Percentiles rank a stretch among this genome's conserved stretches.
These are phyloP conservation scores for Rambutsinella grinnellia DNA, from an alignment of 2,888 invertebrate genomes.

Conservation along the genomic window DNA sequence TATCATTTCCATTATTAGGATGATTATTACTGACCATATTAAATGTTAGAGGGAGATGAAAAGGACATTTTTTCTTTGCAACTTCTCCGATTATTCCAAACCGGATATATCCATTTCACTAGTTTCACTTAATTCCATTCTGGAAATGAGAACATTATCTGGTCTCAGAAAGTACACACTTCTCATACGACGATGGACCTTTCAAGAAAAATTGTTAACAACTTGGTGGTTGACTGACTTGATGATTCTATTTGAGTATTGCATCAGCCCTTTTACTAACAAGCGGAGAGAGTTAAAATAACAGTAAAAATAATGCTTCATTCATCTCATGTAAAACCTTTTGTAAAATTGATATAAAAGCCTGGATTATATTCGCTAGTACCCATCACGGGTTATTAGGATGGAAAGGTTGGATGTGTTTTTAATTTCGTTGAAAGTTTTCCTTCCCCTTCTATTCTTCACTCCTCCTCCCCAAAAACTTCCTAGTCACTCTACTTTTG, in stretches of 20 bases:
- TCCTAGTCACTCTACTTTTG: background rate
- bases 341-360: background rate
- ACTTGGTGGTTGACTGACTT: background rate
- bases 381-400: conserved; percentile 1
- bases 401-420: conserved; percentile 1
- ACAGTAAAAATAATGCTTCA: background rate
- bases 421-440: conserved; percentile 34
- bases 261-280: too few relatives aligned
- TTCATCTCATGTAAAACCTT: background rate
- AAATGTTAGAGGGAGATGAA: too few relatives aligned
- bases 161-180: too few relatives aligned
- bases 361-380: background rate
- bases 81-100: too few relatives aligned
- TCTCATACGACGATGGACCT: too few relatives aligned
- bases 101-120: too few relatives aligned
- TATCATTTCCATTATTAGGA: background rate
- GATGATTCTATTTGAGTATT: background rate
- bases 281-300: background rate
- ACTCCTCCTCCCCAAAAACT: too few relatives aligned
- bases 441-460: conserved; percentile 7
- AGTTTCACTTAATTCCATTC: too few relatives aligned
- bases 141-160: too few relatives aligned
- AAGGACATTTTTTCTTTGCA: background rate
- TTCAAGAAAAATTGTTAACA: background rate
- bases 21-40: conserved; percentile 3